These are phyloP conservation scores for Pheucticus melanocephalus DNA, from an alignment of 2,113 vertebrate species.

Conservation along the genomic window DNA sequence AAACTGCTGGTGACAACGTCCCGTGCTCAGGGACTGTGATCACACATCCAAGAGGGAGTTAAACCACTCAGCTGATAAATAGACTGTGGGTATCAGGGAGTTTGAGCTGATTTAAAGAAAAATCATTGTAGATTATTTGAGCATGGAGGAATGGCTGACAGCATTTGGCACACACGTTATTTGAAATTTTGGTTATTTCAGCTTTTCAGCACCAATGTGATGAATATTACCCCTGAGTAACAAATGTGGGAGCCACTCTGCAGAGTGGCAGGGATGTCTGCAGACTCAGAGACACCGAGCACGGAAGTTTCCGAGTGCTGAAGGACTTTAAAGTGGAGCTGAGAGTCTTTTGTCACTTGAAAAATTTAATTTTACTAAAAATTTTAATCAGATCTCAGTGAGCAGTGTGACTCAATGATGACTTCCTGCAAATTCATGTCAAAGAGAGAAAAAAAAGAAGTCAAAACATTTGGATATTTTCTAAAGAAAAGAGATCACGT, in stretches of 20 bases:
- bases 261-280: not conserved
- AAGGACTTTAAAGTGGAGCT: not conserved
- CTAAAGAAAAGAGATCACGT: not conserved
- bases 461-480: not conserved
- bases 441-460: not conserved
- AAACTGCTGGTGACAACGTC: not conserved
- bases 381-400: not conserved
- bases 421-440: not conserved
- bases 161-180: not conserved
- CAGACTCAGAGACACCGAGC: rapidly evolving
- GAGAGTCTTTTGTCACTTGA: not conserved
- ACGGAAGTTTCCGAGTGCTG: not conserved
- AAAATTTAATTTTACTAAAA: not conserved
- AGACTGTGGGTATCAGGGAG: not conserved
- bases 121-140: not conserved
- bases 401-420: rapidly evolving
- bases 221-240: not conserved
- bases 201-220: not conserved
- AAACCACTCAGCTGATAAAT: not conserved
- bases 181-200: not conserved
- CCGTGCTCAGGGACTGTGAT: not conserved
- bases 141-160: rapidly evolving
- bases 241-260: not conserved
- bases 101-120: not conserved
- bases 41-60: not conserved